Conservation (phyloP, 1,140 invertebrate species). For the Sminthurinus signatus region DNA sequence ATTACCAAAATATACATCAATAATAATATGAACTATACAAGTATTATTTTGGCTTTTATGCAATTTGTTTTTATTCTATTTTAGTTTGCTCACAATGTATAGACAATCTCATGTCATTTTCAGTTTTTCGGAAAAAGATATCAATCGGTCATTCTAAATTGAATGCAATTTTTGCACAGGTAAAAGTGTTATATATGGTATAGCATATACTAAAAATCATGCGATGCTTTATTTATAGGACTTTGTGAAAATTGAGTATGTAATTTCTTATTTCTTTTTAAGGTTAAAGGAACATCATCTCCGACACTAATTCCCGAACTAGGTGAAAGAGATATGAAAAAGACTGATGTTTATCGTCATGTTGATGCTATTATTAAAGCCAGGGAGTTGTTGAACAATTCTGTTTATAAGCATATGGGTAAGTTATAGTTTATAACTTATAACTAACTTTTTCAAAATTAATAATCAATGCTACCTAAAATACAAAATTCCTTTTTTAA, state of each 20-base stretch:
- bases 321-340: conserved; percentile 29
- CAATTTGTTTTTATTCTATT: no score
- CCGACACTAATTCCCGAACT: conserved; percentile 27
- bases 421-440: no score
- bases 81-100: conserved; percentile 16
- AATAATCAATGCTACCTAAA: no score
- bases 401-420: no score
- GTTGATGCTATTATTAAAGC: conserved; percentile 21
- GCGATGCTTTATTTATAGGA: not conserved
- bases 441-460: no score
- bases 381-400: conserved; percentile 19
- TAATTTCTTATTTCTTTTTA: no score
- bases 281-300: conserved; percentile 20
- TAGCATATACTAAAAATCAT: not conserved
- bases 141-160: conserved; percentile 25
- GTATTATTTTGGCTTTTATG: no score
- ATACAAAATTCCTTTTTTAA: no score
- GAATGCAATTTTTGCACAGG: conserved; percentile 22
- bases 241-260: no score
- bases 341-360: conserved; percentile 23
- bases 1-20: no score
- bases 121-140: conserved; percentile 27
- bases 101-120: conserved; percentile 26
- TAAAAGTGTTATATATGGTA: not conserved
- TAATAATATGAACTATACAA: no score